Evolutionary conservation across 2,888 invertebrate species (phyloP), one percentile per base, ranked within the genome.

Genomic region (Cartodere bifasciata): DNA sequence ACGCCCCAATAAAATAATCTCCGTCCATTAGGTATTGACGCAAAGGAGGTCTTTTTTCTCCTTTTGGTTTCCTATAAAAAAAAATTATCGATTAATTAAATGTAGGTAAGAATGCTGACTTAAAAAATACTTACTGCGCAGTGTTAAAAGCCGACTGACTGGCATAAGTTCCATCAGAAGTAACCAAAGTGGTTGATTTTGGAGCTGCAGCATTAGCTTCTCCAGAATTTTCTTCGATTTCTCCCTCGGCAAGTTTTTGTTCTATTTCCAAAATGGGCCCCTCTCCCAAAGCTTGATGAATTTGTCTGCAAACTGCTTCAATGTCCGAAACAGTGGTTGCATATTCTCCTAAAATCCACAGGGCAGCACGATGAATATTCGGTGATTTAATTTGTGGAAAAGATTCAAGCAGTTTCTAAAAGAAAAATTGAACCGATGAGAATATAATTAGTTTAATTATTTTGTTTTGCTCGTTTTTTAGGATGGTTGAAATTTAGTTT

Each of bases 131-230:
- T 68, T 57, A 80, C 74, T 72, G 67, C 13, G 78, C 69, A 44
- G 86, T 67, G 52, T 86, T 92, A 62, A 97, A 92, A 23, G 92
- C 95, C 41, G 94, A 94, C 63, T 99, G 97, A 3, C 94, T 84
- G 14, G 97, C 98, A 60, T 99, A 99, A 0, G 97, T 95, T 12
- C 98, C 98, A 66, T 99, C 98, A 17, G 97, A 95, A 25, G 98
- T 98, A 23, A 98, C 94, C 36, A 88, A 63, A 47, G 78, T 81
- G 16, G 77, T 69, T 4, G 29, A 33, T 12, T 45, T 47, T 35
- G 42, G 46, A 7, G 28, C 37, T 26, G 47, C 41, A 41, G 52
- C 26, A n/a, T n/a, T n/a, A n/a, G n/a, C n/a, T n/a, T n/a, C n/a
- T 16, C 32, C 32, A 5, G 38, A 31, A 13, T 38, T 50, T 29